phyloP scores from a whole-genome alignment of 2,888 invertebrate species.

The Ectobius pallidus region DNA sequence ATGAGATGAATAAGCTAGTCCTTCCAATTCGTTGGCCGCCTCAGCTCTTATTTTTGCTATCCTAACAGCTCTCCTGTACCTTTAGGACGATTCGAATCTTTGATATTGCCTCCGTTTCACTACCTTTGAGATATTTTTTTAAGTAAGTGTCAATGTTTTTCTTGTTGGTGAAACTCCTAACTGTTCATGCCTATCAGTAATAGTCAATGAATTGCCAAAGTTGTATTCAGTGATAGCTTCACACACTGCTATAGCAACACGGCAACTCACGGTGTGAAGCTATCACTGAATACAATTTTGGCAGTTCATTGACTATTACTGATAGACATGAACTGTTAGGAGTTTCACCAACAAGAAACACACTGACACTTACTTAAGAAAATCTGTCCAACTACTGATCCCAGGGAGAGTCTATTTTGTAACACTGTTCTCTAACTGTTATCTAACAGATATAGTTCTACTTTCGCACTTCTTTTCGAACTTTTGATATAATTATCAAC shows the following conservation, averaged over 20 bases:
- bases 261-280: background rate
- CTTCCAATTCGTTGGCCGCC: background rate
- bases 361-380: background rate
- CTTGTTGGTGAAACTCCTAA: background rate
- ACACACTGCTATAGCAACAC: conserved; percentile 3
- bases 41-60: conserved; percentile 1
- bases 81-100: background rate
- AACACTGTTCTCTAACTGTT: too few relatives aligned
- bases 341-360: background rate
- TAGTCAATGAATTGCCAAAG: conserved; percentile 1
- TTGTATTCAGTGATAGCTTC: conserved; percentile 5
- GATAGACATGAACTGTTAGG: background rate
- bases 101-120: background rate
- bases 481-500: too few relatives aligned
- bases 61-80: background rate
- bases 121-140: background rate
- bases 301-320: background rate
- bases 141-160: background rate
- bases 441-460: too few relatives aligned
- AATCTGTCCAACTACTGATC: too few relatives aligned
- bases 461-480: too few relatives aligned
- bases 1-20: background rate
- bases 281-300: conserved; percentile 5
- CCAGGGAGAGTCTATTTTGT: too few relatives aligned
- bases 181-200: background rate